Evolutionary conservation across 2,113 vertebrate genomes (phyloP).

Genomic region (Tyrannus savana): DNA sequence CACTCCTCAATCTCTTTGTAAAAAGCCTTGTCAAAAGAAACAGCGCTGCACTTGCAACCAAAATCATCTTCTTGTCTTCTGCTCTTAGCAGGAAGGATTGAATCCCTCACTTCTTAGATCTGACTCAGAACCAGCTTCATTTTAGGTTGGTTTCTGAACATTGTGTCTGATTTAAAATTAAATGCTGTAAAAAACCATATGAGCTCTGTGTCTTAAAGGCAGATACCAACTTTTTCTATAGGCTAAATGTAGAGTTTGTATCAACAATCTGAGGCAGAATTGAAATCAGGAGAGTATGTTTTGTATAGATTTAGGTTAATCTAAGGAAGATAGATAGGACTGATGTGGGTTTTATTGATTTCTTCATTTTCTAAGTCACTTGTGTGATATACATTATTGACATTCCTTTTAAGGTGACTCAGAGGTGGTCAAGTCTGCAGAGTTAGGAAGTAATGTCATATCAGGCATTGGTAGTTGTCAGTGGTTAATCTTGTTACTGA

Average conservation of each 20-base stretch:
- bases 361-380: background rate
- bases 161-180: background rate
- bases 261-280: background rate
- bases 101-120: background rate
- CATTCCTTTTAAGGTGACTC: background rate
- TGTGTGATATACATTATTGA: background rate
- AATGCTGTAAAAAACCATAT: background rate
- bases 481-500: background rate
- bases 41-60: background rate
- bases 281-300: background rate
- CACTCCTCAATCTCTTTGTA: background rate
- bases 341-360: background rate
- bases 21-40: background rate
- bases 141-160: background rate
- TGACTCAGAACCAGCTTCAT: background rate
- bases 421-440: background rate
- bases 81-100: background rate
- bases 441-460: background rate
- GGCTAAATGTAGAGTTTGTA: background rate
- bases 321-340: background rate
- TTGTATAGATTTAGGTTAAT: background rate
- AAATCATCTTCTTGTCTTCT: background rate
- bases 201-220: accelerated
- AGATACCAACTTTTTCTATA: background rate
- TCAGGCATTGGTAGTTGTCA: background rate